Base-by-base conservation (phyloP, 2,113 vertebrate species). In the Pithys albifrons region DNA sequence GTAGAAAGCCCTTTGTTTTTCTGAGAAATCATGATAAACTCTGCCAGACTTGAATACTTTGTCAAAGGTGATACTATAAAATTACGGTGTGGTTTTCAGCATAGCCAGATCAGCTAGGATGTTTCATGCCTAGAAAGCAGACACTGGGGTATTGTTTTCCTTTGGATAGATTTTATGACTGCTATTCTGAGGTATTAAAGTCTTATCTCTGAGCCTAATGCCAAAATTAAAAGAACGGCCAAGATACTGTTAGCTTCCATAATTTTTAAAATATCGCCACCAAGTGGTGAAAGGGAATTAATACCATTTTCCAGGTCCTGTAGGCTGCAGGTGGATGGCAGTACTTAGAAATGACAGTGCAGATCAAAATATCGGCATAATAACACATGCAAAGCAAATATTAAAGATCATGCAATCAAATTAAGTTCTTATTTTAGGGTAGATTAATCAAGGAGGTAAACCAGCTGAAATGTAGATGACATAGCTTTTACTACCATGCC, bases 261-360 rank as follows among this genome's bases (percentile, higher is more conserved):
- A 76, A 58, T 86, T 95, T 95, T 96, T 94, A 88, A 79, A 77
- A 89, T 58, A 62, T 76, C 55, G 92, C 97, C 96, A 91, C 65
- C 97, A 72, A 79, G 96, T 73, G 97, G 95, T 57, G 14, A 5
- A 69, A 69, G 37, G 7, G 28, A 52, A 71, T 75, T 54, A 52
- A 29, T 39, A 45, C 59, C 3, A 51, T 51, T 73, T 88, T 59
- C 39, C 61, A 41, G 39, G 37, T 76, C 22, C 31, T 0, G 5
- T 2, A 31, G 31, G 48, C 39, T 67, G 86, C 52, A 64, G 59
- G 14, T 20, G 39, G 10, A 7, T 6, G 41, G 65, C 28, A 15
- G 28, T 5, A 29, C 59, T 51, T 39, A 28, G 49, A 88, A 90
- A 83, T 15, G 61, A 41, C 0, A 0, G 23, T 3, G 23, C 1